Evolutionary conservation across 2,888 invertebrate genomes (phyloP), one percentile per base, ranked within the genome.

Genomic region (Drosophila nr. perissopoda): DNA sequence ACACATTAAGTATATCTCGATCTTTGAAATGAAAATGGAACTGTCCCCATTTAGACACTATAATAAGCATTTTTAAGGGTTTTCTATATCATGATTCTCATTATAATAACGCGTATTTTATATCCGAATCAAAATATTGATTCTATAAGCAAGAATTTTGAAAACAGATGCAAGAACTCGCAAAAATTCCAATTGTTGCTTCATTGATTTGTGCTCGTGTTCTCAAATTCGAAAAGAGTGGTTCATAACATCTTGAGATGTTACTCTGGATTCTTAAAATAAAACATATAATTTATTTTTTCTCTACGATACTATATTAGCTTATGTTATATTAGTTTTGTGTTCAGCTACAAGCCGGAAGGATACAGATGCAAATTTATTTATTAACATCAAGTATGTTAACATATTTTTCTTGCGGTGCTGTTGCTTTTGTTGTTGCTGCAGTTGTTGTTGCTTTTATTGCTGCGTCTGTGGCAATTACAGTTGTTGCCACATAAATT

Each of bases 401-500:
- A 25, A 8, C 2, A 8, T 27, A 25, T 4, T 16, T 46, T 46
- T 25, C 46, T 25, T 8, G 25, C 46, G 8, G 25, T 46, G 46
- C 4, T 8, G 25, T 1, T 25, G 8, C 25, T 16, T 46, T 46
- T 46, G 42, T 42, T 42, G 42, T 42, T n/a, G 42, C 42, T 42
- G 21, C 46, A 21, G 46, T 46, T 46, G 25, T 25, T 46, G 16
- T 49, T 62, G 62, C 46, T 36, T 71, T 54, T 34, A 70, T 42
- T 75, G 69, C 68, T 54, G 53, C 49, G 54, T 68, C 59, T 66
- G 82, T 62, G 73, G 70, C 51, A 63, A 53, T 31, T 31, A 69
- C 33, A 56, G 57, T 40, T 40, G 52, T 71, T 77, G 81, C 70
- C 87, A 82, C 89, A 89, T 89, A 89, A 85, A 85, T 80, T 80